Base-by-base conservation (phyloP, 2,888 invertebrate genomes). In the Sarcophaga carnaria region DNA sequence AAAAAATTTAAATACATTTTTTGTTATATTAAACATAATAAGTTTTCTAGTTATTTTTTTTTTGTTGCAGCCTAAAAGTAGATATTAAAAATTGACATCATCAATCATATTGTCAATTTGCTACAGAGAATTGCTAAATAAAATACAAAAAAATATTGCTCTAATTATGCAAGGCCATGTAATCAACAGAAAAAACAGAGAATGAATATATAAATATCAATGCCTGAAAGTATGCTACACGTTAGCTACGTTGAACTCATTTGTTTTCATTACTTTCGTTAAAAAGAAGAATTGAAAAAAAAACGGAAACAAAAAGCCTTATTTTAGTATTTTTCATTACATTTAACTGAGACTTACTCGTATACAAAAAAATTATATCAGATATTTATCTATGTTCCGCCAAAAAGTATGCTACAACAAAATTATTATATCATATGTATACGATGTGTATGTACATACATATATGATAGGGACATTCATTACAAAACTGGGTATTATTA, bases 101-200 rank as follows among this genome's bases (percentile, higher is more conserved):
- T 67, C 27, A 47, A 62, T 60, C 0, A 11, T 20, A 75, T 72
- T 83, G 72, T 67, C 74, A 80, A 64, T 4, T 64, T 80, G 60
- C 3, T 14, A 54, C 59, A 64, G 25, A n/a, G 20, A 64, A 45
- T 70, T 70, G 37, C 37, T 37, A 37, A 37, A 10, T 37, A 37
- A 37, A 70, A 54, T 69, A 60, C 11, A 70, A 74, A 37, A 37
- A 84, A 84, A 80, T 70, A 76, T 71, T 80, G 84, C 84, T 84
- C 84, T 80, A 84, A 80, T 80, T 84, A 84, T 84, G 64, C 80
- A 84, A 80, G 84, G 76, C 75, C 59, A 67, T 67, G 70, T 37
- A 37, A 37, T 37, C 37, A 37, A 45, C 25, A 62, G 14, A 37
- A 72, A 72, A 64, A 49, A 12, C 14, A 71, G n/a, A 37, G 8